These are phyloP conservation scores for Camponotus fellah DNA, from an alignment of 2,888 invertebrate species.

Conservation along the genomic window DNA sequence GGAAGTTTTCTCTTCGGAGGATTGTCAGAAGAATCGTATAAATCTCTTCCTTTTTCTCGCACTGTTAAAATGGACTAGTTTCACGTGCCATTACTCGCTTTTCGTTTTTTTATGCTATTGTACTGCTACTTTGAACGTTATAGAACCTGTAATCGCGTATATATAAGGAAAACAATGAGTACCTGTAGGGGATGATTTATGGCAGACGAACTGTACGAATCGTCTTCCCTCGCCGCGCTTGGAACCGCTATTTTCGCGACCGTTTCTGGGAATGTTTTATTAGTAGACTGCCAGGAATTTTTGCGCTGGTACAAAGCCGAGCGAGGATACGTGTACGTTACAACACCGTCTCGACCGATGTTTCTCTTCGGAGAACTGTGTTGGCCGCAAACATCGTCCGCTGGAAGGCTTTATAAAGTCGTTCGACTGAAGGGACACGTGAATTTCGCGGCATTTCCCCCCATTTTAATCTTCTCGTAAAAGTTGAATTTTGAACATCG, in stretches of 20 bases:
- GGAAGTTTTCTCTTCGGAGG: not conserved
- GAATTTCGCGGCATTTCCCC: not conserved
- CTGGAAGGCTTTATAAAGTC: slow-evolving; percentile 65
- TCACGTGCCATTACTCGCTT: not conserved
- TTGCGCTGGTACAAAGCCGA: slow-evolving; percentile 66
- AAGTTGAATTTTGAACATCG: not conserved
- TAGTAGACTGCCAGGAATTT: slow-evolving; percentile 73
- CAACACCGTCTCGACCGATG: slow-evolving; percentile 66
- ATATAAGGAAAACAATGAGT: not conserved
- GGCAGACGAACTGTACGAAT: slow-evolving; percentile 3
- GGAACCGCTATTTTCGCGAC: slow-evolving; percentile 69
- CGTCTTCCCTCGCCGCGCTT: slow-evolving; percentile 36
- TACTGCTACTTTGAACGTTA: not conserved
- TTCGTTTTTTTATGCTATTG: not conserved
- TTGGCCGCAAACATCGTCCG: slow-evolving; percentile 64
- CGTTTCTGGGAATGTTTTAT: slow-evolving; percentile 72
- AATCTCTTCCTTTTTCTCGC: not conserved
- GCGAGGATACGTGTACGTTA: slow-evolving; percentile 68
- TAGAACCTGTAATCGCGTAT: not conserved
- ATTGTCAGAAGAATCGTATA: not conserved
- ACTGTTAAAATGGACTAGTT: not conserved
- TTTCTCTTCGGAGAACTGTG: slow-evolving; percentile 71
- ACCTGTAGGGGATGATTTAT: not conserved
- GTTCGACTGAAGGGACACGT: slow-evolving; percentile 29
- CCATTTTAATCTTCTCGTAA: slow-evolving; percentile 6